Percentiles rank a stretch among this genome's conserved stretches.
Conservation (phyloP, 2,113 vertebrate genomes). For the Dicaeum eximium region DNA sequence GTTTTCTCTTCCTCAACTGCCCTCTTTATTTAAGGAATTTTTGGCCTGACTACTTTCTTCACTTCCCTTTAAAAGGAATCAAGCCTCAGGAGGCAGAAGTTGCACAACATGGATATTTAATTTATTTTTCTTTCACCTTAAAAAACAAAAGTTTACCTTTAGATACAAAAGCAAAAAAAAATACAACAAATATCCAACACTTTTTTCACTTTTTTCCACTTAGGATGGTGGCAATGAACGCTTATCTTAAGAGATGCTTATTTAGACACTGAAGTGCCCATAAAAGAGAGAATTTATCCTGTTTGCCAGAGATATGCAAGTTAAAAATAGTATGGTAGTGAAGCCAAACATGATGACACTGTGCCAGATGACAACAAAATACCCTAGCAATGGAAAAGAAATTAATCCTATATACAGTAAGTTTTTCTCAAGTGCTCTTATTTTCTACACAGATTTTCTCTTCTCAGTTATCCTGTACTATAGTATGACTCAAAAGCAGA, state of each 20-base stretch:
- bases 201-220: background rate
- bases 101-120: background rate
- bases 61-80: background rate
- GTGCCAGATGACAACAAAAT: background rate
- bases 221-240: background rate
- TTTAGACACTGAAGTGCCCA: background rate
- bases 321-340: conserved; percentile 29
- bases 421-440: background rate
- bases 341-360: background rate
- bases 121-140: background rate
- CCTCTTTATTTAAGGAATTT: background rate
- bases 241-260: background rate
- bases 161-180: background rate
- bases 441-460: background rate
- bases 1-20: background rate
- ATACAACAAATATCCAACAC: background rate
- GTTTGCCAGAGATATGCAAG: background rate
- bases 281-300: conserved; percentile 6
- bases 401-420: background rate
- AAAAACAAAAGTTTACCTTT: background rate
- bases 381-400: background rate
- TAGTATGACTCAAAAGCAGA: background rate
- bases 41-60: background rate
- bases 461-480: background rate
- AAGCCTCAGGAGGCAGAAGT: background rate